These are phyloP conservation scores for Euproctis similis DNA, from an alignment of 2,888 invertebrate species.

Conservation along the genomic window DNA sequence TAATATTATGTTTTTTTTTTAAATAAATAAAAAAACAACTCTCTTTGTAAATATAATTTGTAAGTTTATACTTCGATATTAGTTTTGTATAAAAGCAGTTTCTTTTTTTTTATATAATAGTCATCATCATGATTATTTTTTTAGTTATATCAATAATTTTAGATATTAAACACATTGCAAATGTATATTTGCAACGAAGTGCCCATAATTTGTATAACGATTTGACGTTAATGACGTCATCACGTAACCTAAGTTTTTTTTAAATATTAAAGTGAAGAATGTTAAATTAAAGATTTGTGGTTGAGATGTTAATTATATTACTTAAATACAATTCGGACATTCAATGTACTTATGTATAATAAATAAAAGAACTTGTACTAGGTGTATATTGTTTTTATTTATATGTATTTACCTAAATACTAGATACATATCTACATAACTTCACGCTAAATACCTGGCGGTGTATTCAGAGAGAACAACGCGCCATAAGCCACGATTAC, in stretches of 20 bases:
- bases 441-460: too few relatives aligned
- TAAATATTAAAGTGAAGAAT: too few relatives aligned
- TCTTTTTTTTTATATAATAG: constrained; percentile 27
- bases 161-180: constrained; percentile 33
- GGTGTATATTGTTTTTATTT: too few relatives aligned
- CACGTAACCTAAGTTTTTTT: constrained; percentile 12
- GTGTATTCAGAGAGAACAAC: too few relatives aligned
- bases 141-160: constrained; percentile 24
- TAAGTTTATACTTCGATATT: constrained; percentile 29
- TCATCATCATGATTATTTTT: constrained; percentile 34
- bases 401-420: too few relatives aligned
- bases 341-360: constrained; percentile 29
- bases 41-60: constrained; percentile 28
- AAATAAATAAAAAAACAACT: constrained; percentile 20
- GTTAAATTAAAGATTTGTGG: too few relatives aligned
- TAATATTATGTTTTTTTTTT: constrained; percentile 16
- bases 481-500: too few relatives aligned
- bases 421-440: too few relatives aligned
- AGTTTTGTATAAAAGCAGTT: constrained; percentile 26
- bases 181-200: constrained; percentile 47
- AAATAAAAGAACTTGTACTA: constrained; percentile 26
- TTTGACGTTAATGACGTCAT: constrained; percentile 25
- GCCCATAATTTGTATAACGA: constrained; percentile 44
- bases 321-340: constrained; percentile 23
- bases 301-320: too few relatives aligned